These are phyloP conservation scores for Aphaenogaster ashmeadi DNA, from an alignment of 1,140 invertebrate genomes.

Conservation along the genomic window DNA sequence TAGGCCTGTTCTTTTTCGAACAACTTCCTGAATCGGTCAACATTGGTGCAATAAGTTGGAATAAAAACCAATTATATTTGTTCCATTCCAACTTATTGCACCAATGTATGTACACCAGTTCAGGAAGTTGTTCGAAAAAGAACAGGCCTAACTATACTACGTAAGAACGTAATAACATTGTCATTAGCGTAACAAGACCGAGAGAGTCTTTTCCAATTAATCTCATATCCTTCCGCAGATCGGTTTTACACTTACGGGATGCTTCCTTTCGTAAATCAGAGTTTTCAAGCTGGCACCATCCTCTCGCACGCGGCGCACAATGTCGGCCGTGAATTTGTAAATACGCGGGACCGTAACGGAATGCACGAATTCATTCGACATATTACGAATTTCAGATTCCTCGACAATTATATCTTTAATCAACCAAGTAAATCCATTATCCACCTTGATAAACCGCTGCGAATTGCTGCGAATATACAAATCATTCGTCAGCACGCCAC, in stretches of 20 bases:
- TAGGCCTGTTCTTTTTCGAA: background rate
- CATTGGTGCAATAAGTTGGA: too few species aligned
- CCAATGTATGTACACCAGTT: too few species aligned
- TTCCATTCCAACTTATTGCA: too few species aligned
- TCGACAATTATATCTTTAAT: constrained; percentile 10
- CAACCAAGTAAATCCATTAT: background rate
- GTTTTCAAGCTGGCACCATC: constrained; percentile 91
- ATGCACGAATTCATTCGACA: constrained; percentile 88
- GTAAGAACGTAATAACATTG: background rate
- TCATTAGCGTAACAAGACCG: constrained; percentile 33
- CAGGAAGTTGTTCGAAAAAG: too few species aligned
- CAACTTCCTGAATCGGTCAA: too few species aligned
- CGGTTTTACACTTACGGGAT: constrained; percentile 87
- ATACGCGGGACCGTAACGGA: constrained; percentile 92
- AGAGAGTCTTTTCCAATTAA: background rate
- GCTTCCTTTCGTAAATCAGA: constrained; percentile 90
- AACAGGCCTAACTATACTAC: background rate
- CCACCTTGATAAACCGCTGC: background rate
- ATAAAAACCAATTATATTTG: too few species aligned
- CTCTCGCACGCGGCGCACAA: constrained; percentile 90
- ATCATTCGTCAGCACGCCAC: too few species aligned
- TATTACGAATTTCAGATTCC: constrained; percentile 37
- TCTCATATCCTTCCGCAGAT: background rate
- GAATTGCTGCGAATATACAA: too few species aligned
- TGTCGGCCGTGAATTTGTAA: constrained; percentile 91